A percentile compares a stretch with the other conserved stretches of the same genome.
Conservation (phyloP, 2,113 vertebrate species). For the Dasyprocta punctata region DNA sequence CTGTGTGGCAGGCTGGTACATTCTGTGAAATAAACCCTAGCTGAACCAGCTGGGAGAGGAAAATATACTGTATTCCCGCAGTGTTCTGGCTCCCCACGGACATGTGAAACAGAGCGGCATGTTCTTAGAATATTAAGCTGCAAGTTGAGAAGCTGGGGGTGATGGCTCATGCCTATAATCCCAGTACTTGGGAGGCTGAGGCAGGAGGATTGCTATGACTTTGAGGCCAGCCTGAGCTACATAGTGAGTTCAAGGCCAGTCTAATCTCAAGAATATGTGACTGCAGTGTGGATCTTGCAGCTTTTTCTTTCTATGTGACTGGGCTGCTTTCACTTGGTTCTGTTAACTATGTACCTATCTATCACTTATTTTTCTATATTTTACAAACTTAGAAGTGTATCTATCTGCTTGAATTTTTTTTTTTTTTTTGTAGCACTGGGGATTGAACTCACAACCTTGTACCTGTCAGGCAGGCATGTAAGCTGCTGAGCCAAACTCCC, state of each 20-base stretch:
- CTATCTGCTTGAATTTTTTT: not conserved
- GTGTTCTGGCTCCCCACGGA: not conserved
- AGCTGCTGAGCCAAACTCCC: too few species aligned
- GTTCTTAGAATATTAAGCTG: not conserved
- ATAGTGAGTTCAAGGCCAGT: not conserved
- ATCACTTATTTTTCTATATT: not conserved
- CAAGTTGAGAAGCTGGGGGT: not conserved
- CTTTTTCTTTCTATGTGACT: not conserved
- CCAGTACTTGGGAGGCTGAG: not conserved
- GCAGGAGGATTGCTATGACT: not conserved
- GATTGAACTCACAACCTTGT: too few species aligned
- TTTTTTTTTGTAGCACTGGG: too few species aligned
- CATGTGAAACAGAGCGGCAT: not conserved
- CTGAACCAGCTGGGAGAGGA: not conserved
- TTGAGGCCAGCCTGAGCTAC: not conserved
- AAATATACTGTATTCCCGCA: not conserved
- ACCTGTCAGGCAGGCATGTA: too few species aligned
- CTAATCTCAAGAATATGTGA: not conserved
- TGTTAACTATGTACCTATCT: not conserved
- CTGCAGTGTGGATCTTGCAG: not conserved
- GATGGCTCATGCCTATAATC: not conserved
- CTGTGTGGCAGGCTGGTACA: conserved; percentile 53
- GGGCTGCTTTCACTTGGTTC: not conserved
- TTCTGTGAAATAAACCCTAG: not conserved
- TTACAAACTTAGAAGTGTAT: not conserved